Conservation (phyloP, 2,888 invertebrate species). For the Heliconius hortense region DNA sequence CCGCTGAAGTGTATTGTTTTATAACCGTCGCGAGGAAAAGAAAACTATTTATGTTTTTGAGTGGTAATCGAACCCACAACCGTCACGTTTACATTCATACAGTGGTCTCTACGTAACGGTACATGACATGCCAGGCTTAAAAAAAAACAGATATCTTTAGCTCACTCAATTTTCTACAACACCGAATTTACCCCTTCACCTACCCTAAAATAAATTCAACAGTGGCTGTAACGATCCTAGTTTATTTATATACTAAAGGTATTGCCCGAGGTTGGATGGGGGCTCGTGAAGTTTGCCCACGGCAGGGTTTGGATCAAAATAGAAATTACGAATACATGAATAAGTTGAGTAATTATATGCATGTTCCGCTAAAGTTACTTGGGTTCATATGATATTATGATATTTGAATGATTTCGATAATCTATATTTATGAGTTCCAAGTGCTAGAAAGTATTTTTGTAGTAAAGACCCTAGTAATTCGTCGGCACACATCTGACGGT, state of each 20-base stretch:
- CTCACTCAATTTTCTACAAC: neutral
- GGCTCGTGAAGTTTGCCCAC: neutral
- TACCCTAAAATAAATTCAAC: neutral
- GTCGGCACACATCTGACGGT: too few species aligned
- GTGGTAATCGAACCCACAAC: neutral
- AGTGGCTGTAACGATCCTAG: neutral
- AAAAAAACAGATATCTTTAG: neutral
- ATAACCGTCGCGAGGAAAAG: neutral
- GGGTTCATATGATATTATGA: neutral
- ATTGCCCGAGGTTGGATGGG: slow-evolving; percentile 5
- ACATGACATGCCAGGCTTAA: neutral
- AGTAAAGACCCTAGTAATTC: too few species aligned
- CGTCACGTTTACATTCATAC: too few species aligned
- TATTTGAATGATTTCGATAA: neutral
- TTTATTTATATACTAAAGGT: slow-evolving; percentile 12
- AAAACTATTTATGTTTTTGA: neutral
- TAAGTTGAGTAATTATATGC: neutral
- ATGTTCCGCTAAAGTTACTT: neutral
- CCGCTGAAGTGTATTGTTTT: too few species aligned
- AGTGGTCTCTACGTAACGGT: neutral
- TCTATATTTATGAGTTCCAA: too few species aligned
- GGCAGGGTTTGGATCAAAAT: neutral
- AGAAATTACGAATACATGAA: slow-evolving; percentile 1
- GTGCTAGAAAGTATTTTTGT: too few species aligned
- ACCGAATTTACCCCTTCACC: neutral